phyloP scores from a whole-genome alignment of 2,113 vertebrate genomes.

The Phylloscopus trochiloides region DNA sequence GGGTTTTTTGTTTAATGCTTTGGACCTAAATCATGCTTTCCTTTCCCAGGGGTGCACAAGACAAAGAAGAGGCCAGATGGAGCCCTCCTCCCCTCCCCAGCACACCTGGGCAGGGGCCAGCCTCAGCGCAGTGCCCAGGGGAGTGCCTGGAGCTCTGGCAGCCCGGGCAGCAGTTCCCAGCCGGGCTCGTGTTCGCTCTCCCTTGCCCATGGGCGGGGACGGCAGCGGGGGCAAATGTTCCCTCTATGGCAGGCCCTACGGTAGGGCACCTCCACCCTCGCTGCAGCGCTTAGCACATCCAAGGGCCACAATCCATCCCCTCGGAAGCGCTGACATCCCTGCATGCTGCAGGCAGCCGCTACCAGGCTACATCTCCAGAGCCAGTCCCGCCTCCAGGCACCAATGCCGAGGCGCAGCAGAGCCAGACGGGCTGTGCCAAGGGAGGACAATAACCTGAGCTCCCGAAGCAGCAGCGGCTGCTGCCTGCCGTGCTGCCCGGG shows the following conservation, averaged over 20 bases:
- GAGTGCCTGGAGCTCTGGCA: background rate
- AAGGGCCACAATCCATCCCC: background rate
- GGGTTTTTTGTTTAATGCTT: background rate
- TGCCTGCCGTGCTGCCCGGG: background rate
- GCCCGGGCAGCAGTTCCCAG: background rate
- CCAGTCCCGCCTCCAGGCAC: background rate
- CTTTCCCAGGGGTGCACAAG: conserved; percentile 35
- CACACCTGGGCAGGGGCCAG: conserved; percentile 49
- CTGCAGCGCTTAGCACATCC: background rate
- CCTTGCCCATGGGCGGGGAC: background rate
- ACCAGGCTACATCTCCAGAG: background rate
- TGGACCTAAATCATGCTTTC: conserved; percentile 16
- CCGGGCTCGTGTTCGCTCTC: background rate
- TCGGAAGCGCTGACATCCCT: background rate
- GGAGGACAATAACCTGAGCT: background rate
- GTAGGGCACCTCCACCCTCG: background rate
- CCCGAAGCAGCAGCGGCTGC: background rate
- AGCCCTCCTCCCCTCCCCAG: background rate
- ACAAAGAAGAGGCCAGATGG: conserved; percentile 52
- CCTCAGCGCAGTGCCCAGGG: background rate
- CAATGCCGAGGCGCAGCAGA: background rate
- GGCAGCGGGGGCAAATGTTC: background rate
- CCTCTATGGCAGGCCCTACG: background rate
- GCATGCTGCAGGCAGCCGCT: background rate
- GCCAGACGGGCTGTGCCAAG: background rate